Conservation (phyloP, 2,888 invertebrate species). For the Sturmia bella region DNA sequence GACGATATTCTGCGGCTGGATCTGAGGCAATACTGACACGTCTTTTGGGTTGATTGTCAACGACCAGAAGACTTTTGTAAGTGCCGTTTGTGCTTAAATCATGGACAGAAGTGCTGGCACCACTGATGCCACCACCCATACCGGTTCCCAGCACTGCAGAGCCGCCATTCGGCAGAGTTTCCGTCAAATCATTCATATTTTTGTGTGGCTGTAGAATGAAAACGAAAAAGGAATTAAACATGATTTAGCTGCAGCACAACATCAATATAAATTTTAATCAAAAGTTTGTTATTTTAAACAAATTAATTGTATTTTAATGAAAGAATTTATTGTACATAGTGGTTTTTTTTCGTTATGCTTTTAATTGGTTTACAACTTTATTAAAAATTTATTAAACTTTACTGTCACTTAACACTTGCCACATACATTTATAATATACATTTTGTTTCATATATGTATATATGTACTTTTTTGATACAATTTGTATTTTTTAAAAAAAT, state of each 20-base stretch:
- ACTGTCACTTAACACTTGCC: conserved; percentile 12
- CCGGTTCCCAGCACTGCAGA: conserved; percentile 42
- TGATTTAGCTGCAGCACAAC: background rate
- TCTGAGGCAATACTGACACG: conserved; percentile 86
- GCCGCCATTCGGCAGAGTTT: conserved; percentile 58
- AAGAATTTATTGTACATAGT: background rate
- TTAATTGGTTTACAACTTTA: conserved; percentile 1
- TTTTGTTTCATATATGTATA: conserved; percentile 33
- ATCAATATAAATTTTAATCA: conserved; percentile 30
- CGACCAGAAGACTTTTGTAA: conserved; percentile 73
- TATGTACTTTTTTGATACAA: conserved; percentile 22
- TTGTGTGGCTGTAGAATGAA: conserved; percentile 55
- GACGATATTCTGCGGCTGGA: conserved; percentile 79
- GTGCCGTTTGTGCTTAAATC: conserved; percentile 42
- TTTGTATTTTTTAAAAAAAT: conserved; percentile 1
- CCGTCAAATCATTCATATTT: conserved; percentile 72
- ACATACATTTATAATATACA: conserved; percentile 58
- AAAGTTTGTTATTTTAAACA: background rate
- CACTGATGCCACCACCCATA: conserved; percentile 42
- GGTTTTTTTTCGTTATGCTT: background rate
- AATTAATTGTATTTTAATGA: conserved; percentile 2
- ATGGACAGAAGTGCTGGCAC: conserved; percentile 32
- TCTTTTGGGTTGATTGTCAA: conserved; percentile 82
- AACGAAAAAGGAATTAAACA: background rate
- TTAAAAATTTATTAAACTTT: background rate